These are phyloP conservation scores for Gopherus flavomarginatus DNA, from an alignment of 2,113 vertebrate species.

Conservation along the genomic window DNA sequence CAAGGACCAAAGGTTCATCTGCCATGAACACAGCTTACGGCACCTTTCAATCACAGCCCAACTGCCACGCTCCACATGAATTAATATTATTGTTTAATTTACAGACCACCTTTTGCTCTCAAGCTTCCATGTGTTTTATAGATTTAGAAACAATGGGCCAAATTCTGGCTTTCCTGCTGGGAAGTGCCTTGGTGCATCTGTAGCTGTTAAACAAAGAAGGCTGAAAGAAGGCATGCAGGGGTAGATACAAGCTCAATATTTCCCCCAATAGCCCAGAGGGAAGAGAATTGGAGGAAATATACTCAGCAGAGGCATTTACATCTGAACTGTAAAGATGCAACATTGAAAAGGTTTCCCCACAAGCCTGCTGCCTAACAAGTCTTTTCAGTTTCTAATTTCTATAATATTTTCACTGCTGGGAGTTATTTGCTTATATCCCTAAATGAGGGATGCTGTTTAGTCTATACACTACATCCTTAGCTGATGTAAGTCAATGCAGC, in stretches of 20 bases:
- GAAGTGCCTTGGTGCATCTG: neutral
- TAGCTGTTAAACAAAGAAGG: neutral
- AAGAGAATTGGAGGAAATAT: neutral
- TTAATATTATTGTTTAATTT: slow-evolving; percentile 34
- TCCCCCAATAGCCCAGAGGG: neutral
- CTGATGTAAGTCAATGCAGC: neutral
- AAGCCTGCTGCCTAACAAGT: neutral
- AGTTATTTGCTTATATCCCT: neutral
- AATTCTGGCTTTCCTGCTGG: neutral
- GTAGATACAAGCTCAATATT: neutral
- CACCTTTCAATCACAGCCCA: slow-evolving; percentile 9
- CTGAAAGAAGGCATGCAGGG: neutral
- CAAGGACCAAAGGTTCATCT: neutral
- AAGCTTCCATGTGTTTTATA: neutral
- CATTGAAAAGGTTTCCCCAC: neutral
- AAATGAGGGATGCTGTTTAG: neutral
- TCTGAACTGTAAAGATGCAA: neutral
- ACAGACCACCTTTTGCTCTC: slow-evolving; percentile 7
- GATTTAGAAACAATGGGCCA: neutral
- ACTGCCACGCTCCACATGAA: neutral
- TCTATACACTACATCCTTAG: neutral
- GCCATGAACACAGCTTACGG: neutral
- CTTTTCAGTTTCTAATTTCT: neutral
- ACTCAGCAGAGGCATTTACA: neutral
- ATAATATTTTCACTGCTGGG: neutral